A percentile compares a stretch with the other conserved stretches of the same genome.
These are phyloP conservation scores for Stenurella melanura DNA, from an alignment of 2,888 invertebrate genomes.

Conservation along the genomic window DNA sequence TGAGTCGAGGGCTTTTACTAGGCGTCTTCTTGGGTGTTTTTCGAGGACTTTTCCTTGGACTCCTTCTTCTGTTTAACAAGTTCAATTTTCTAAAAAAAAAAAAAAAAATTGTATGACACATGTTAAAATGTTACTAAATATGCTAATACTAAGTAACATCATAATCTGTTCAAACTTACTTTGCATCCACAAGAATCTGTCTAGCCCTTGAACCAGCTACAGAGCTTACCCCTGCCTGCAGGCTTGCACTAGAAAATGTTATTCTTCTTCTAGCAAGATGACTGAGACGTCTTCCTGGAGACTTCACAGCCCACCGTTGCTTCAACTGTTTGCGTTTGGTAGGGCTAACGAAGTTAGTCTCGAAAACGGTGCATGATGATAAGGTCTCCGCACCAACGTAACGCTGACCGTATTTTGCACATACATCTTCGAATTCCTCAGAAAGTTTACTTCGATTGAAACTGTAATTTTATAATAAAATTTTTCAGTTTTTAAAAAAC, in stretches of 20 bases:
- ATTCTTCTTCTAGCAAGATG: constrained; percentile 85
- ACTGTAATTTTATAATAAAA: constrained; percentile 72
- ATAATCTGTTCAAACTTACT: constrained; percentile 72
- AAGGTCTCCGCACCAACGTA: constrained; percentile 86
- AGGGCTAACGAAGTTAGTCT: constrained; percentile 78
- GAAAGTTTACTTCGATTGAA: constrained; percentile 82
- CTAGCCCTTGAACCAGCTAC: constrained; percentile 70
- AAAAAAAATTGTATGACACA: no score
- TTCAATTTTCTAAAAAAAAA: constrained; percentile 69
- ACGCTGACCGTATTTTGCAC: constrained; percentile 80
- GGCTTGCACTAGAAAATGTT: constrained; percentile 84
- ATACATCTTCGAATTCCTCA: constrained; percentile 82
- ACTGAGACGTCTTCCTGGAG: constrained; percentile 85
- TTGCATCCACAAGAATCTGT: constrained; percentile 80
- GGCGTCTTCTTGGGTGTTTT: constrained; percentile 74
- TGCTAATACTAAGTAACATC: neutral
- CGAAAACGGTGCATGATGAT: constrained; percentile 79
- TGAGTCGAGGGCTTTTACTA: constrained; percentile 75
- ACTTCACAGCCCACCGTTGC: constrained; percentile 75
- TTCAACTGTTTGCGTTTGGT: constrained; percentile 76
- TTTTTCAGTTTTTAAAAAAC: neutral
- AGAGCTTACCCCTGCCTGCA: constrained; percentile 74
- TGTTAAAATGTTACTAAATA: no score
- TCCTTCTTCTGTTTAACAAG: constrained; percentile 68
- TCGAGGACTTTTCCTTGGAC: constrained; percentile 66